These are phyloP conservation scores for Capromys pilorides DNA, from an alignment of 2,797 vertebrate genomes.

Conservation along the genomic window DNA sequence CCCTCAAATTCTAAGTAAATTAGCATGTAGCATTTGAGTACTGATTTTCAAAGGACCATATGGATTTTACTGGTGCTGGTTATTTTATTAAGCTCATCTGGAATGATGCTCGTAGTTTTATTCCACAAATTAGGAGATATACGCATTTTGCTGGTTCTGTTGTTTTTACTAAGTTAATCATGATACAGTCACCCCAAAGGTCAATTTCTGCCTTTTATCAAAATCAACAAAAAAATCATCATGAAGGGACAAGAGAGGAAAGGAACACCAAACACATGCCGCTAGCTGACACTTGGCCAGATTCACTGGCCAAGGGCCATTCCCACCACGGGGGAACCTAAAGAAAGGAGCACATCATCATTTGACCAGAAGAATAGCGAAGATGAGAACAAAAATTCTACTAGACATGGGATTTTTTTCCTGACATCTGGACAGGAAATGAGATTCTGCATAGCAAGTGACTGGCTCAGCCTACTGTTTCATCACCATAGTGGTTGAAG, in stretches of 20 bases:
- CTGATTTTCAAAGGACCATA: not conserved
- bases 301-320: not conserved
- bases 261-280: not conserved
- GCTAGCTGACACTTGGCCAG: not conserved
- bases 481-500: not conserved
- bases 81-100: not conserved
- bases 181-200: not conserved
- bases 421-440: not conserved
- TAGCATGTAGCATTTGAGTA: not conserved
- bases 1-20: not conserved
- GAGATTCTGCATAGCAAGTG: not conserved
- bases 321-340: not conserved
- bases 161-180: not conserved
- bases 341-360: not conserved
- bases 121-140: not conserved
- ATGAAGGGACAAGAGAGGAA: not conserved
- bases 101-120: not conserved
- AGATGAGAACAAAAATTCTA: not conserved
- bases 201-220: slow-evolving; percentile 22
- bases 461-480: not conserved
- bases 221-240: slow-evolving; percentile 1
- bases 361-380: not conserved
- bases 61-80: not conserved
- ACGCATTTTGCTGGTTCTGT: not conserved
- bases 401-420: not conserved